Conservation (phyloP, 2,797 vertebrate genomes). For the Arrhamphus sclerolepis region DNA sequence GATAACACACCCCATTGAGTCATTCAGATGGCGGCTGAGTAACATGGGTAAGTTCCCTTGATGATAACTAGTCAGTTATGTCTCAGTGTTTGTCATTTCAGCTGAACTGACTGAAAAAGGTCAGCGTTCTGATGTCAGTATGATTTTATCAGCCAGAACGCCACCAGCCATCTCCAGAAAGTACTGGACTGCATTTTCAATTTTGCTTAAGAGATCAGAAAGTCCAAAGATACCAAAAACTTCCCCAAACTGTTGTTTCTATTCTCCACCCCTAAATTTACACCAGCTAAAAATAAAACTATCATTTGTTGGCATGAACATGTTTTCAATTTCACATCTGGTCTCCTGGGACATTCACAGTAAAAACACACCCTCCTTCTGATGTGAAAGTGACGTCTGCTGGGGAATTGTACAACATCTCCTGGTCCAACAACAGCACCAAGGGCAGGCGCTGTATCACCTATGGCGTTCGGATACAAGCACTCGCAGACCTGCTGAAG, state of each 20-base stretch:
- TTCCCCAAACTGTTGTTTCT: no score
- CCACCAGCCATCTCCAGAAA: neutral
- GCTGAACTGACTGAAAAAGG: no score
- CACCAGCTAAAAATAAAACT: constrained; percentile 7
- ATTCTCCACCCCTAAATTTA: no score
- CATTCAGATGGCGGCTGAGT: constrained; percentile 37
- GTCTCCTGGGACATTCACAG: constrained; percentile 49
- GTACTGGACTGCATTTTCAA: no score
- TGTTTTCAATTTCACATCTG: constrained; percentile 11
- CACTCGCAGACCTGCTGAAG: constrained; percentile 32
- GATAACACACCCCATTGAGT: no score
- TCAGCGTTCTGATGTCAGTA: no score
- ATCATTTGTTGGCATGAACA: neutral
- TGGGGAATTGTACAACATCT: constrained; percentile 58
- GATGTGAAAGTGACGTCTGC: constrained; percentile 46
- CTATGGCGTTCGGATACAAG: constrained; percentile 65
- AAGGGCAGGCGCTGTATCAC: neutral
- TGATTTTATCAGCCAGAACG: neutral
- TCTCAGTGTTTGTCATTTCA: no score
- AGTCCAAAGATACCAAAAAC: constrained; percentile 3
- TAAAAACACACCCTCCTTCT: constrained; percentile 62
- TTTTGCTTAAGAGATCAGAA: neutral
- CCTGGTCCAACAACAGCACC: constrained; percentile 59
- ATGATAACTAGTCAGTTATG: no score
- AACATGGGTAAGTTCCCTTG: constrained; percentile 61